phyloP scores from a whole-genome alignment of 2,888 invertebrate genomes.

The Ophioninae sp. region DNA sequence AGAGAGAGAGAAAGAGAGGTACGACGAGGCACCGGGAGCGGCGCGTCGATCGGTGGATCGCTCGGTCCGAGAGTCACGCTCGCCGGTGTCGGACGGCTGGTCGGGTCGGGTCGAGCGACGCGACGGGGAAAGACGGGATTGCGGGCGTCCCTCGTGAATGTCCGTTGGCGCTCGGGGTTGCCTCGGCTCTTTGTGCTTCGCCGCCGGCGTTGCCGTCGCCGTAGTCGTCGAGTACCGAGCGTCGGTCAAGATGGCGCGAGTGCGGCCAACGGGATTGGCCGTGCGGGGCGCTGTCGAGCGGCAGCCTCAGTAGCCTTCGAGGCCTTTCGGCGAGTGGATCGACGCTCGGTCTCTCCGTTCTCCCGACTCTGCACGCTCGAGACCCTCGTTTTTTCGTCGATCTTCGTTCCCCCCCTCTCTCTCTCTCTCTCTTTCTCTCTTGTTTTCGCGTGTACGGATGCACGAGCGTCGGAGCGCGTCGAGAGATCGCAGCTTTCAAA shows the following conservation, averaged over 20 bases:
- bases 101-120: constrained; percentile 11
- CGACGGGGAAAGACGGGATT: constrained; percentile 30
- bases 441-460: constrained; percentile 2
- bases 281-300: constrained; percentile 53
- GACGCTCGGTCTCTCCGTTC: constrained; percentile 63
- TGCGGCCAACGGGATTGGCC: constrained; percentile 63
- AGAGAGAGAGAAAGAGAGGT: no score
- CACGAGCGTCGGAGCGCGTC: not conserved
- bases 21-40: no score
- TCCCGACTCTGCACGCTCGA: constrained; percentile 57
- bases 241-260: constrained; percentile 65
- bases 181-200: constrained; percentile 64
- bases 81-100: not conserved
- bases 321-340: constrained; percentile 66
- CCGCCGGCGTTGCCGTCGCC: no score
- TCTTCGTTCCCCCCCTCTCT: not conserved
- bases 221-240: constrained; percentile 35
- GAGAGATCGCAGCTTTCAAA: not conserved
- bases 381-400: constrained; percentile 17
- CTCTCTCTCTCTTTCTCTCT: not conserved
- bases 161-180: constrained; percentile 59
- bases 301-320: constrained; percentile 66
- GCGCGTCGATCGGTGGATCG: constrained; percentile 53
- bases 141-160: constrained; percentile 54
- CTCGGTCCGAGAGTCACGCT: constrained; percentile 22